Evolutionary conservation across 2,113 vertebrate species (phyloP).

Genomic region (Campylomormyrus numenius): DNA sequence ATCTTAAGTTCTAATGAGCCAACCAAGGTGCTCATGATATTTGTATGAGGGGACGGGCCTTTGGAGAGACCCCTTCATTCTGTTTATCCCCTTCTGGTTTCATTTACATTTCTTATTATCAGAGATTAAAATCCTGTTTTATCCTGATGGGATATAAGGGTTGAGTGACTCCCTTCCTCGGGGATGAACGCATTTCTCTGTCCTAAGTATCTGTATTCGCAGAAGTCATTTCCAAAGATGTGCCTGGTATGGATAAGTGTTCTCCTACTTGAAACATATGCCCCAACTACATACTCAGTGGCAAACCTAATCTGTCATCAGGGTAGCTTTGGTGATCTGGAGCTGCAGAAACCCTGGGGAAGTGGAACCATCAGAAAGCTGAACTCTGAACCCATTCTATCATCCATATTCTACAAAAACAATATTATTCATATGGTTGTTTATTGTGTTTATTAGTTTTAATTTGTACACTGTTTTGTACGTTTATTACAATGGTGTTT

Average conservation of each 20-base stretch:
- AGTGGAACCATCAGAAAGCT: not conserved
- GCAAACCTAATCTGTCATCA: not conserved
- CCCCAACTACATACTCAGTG: not conserved
- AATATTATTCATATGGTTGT: not conserved
- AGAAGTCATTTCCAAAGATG: not conserved
- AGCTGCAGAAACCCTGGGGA: not conserved
- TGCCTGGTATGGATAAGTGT: not conserved
- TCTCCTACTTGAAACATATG: not conserved
- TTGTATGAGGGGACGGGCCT: not conserved
- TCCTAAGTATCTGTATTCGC: not conserved
- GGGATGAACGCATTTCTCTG: not conserved
- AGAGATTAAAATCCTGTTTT: not conserved
- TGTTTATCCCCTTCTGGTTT: not conserved
- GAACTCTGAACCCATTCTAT: not conserved
- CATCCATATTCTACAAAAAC: not conserved
- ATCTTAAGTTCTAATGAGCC: not conserved
- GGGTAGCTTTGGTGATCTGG: not conserved
- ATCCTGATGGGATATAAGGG: not conserved
- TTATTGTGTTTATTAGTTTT: not conserved
- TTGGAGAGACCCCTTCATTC: not conserved
- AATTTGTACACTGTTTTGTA: not conserved
- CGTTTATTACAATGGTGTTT: not conserved
- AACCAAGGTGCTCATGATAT: not conserved
- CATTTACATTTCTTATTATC: not conserved
- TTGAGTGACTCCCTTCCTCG: not conserved